Conservation (phyloP, 2,797 vertebrate genomes). For the Cichlasoma orientale region DNA sequence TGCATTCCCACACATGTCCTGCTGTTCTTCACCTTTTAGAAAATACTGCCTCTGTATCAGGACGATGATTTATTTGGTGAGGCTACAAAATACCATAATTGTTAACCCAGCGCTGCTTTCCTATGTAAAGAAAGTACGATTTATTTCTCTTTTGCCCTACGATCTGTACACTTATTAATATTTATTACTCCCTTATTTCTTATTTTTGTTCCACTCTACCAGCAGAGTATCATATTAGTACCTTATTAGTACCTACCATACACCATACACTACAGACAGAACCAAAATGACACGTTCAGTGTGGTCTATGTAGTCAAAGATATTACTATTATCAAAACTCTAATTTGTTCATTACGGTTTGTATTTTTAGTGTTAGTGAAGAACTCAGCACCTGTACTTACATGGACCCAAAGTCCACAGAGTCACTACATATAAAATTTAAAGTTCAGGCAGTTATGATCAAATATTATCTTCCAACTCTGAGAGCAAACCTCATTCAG, state of each 20-base stretch:
- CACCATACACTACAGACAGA: background rate
- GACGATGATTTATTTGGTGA: too few relatives aligned
- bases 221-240: background rate
- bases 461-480: too few relatives aligned
- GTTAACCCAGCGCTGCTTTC: background rate
- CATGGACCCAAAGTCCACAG: too few relatives aligned
- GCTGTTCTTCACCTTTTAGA: background rate
- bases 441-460: too few relatives aligned
- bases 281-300: background rate
- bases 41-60: background rate
- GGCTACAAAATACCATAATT: too few relatives aligned
- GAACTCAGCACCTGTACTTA: too few relatives aligned
- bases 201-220: background rate
- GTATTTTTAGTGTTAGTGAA: background rate
- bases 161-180: background rate
- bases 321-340: background rate
- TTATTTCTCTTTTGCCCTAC: background rate
- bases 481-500: too few relatives aligned
- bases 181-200: background rate
- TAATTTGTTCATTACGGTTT: background rate
- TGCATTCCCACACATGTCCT: background rate
- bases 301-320: background rate
- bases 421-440: too few relatives aligned
- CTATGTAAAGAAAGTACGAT: background rate
- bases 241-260: background rate